These are phyloP conservation scores for Cryptocephalus moraei DNA, from an alignment of 2,888 invertebrate species.

Conservation along the genomic window DNA sequence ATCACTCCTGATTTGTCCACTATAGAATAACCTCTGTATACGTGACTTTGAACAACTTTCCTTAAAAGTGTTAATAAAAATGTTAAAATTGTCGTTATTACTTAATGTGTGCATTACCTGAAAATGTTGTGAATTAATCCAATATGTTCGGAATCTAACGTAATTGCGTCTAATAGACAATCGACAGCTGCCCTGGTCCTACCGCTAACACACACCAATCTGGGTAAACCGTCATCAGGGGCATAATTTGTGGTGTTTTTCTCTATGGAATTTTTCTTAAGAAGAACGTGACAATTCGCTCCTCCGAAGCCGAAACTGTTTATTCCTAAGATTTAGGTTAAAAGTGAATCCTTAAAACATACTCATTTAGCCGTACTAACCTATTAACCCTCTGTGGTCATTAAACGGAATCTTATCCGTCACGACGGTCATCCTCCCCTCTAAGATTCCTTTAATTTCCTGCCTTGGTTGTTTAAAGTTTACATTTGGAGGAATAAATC, in stretches of 20 bases:
- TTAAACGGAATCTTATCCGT: conserved; percentile 57
- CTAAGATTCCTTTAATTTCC: conserved; percentile 49
- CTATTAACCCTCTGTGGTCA: conserved; percentile 59
- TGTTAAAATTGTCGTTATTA: neutral
- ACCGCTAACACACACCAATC: conserved; percentile 66
- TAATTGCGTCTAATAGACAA: conserved; percentile 52
- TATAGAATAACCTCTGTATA: conserved; percentile 67
- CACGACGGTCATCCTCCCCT: conserved; percentile 61
- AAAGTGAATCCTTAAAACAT: neutral
- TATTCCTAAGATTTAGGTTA: conserved; percentile 52
- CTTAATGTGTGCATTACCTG: conserved; percentile 6
- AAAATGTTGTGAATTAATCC: conserved; percentile 26
- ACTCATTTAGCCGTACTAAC: conserved; percentile 24
- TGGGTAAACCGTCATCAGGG: conserved; percentile 54
- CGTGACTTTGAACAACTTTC: conserved; percentile 48
- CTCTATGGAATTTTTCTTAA: conserved; percentile 47
- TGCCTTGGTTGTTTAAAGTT: conserved; percentile 48
- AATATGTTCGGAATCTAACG: conserved; percentile 28
- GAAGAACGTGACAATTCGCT: conserved; percentile 64
- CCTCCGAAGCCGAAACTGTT: conserved; percentile 95
- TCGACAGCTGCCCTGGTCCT: conserved; percentile 69
- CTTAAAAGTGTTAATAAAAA: neutral
- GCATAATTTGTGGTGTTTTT: conserved; percentile 46
- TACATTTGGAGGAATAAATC: conserved; percentile 75
- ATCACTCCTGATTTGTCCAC: conserved; percentile 9